Evolutionary conservation across 1,140 invertebrate genomes (phyloP), one percentile per base, ranked within the genome.

Genomic region (Manduca sexta): DNA sequence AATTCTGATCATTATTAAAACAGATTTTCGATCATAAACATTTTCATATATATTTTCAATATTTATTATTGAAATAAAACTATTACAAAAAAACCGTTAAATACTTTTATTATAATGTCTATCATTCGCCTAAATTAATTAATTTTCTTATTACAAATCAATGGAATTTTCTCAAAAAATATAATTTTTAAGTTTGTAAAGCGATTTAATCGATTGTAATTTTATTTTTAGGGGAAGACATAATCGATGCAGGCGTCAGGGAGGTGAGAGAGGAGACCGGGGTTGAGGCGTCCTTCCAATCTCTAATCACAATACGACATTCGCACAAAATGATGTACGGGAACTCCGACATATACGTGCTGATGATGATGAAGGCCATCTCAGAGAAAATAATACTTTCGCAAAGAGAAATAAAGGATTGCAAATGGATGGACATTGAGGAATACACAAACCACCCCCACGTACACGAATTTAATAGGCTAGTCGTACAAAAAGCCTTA

Each of bases 241-340:
- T 97, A 31, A 81, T 89, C 30, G 89, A 91, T 48, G 95, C 96
- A 10, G 93, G 92, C 3, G 88, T 91, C 30, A 88, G 96, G 62
- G 96, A 98, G 87, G 94, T 97, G 1, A 84, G 90, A 13, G 96
- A 98, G 87, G 96, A 98, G 82, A 98, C 96, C 1, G 94, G 94
- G 35, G 88, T 98, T 35, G 70, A 89, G 41, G 88, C 92, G 1
- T 88, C 91, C 49, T 97, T 97, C 76, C 78, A 90, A 38, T 93
- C 91, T 17, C 63, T 98, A 7, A 71, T 97, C 8, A 88, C 91
- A 37, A 91, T 97, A 52, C 88, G 95, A 54, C 95, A 97, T 69
- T 87, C 88, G 5, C 92, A 93, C 56, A 79, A 83, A 38, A 83
- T 85, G 58, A 89, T 89, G 64, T 97, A 93, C 74, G 91, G 88